These are phyloP conservation scores for Pycnonotus jocosus DNA, from an alignment of 2,113 vertebrate genomes.

Conservation along the genomic window DNA sequence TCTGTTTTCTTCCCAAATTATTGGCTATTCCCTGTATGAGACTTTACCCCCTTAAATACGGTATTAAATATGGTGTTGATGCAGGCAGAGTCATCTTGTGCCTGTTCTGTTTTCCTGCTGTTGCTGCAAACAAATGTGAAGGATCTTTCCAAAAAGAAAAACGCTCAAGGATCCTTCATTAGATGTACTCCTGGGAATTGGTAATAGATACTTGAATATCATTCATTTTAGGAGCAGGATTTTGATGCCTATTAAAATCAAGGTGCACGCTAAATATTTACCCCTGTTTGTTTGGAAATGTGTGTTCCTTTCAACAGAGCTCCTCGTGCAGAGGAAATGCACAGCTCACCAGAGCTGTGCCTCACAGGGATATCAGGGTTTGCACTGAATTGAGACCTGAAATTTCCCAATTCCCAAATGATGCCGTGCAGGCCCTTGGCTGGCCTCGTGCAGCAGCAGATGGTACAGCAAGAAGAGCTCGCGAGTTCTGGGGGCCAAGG, in stretches of 20 bases:
- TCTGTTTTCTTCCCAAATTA: neutral
- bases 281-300: conserved; percentile 9
- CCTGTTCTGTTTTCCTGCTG: conserved; percentile 24
- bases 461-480: neutral
- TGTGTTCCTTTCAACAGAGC: neutral
- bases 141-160: conserved; percentile 29
- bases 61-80: neutral
- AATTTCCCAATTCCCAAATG: neutral
- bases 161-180: conserved; percentile 53
- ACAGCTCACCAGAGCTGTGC: neutral
- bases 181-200: conserved; percentile 40
- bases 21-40: neutral
- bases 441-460: conserved; percentile 40
- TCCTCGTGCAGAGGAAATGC: neutral
- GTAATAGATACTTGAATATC: conserved; percentile 49
- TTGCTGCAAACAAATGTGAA: conserved; percentile 19
- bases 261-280: conserved; percentile 22
- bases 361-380: neutral
- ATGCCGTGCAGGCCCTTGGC: neutral
- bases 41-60: neutral
- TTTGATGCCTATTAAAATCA: conserved; percentile 50
- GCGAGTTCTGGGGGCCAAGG: neutral
- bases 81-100: neutral
- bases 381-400: neutral
- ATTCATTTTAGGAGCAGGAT: conserved; percentile 54